Percentiles rank a stretch among this genome's conserved stretches.
phyloP scores from a whole-genome alignment of 1,140 invertebrate genomes.

The Aleiodes sp. region DNA sequence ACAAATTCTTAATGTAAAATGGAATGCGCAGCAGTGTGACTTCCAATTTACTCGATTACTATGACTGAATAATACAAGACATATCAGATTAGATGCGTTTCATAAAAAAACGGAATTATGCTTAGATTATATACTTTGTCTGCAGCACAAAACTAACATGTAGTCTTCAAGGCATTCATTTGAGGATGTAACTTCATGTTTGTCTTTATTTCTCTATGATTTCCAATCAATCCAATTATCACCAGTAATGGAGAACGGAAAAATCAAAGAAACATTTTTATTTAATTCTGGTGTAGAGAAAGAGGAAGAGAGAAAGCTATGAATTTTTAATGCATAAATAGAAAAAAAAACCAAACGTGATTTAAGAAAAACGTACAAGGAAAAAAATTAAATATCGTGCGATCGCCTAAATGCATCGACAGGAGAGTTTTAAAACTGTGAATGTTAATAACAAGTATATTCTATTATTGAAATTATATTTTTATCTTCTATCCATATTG shows the following conservation, averaged over 20 bases:
- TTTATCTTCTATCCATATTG: conserved; percentile 7
- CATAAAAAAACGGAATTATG: conserved; percentile 30
- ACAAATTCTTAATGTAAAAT: conserved; percentile 18
- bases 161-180: not conserved
- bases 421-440: conserved; percentile 14
- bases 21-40: conserved; percentile 38
- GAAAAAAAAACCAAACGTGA: too few species aligned
- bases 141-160: not conserved
- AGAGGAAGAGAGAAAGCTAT: not conserved
- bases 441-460: conserved; percentile 1
- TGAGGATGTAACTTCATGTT: not conserved
- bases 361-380: not conserved
- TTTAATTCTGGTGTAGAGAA: too few species aligned
- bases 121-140: conserved; percentile 33
- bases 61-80: conserved; percentile 62
- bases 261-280: too few species aligned
- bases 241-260: too few species aligned
- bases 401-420: conserved; percentile 8
- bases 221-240: too few species aligned
- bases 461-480: conserved; percentile 11
- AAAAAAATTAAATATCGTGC: not conserved
- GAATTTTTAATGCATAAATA: not conserved
- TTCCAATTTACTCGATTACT: conserved; percentile 49
- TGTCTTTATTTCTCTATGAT: not conserved
- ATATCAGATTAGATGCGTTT: conserved; percentile 55